Percentiles rank a stretch among this genome's conserved stretches.
Conservation (phyloP, 1,140 invertebrate genomes). For the Drosophila yakuba region DNA sequence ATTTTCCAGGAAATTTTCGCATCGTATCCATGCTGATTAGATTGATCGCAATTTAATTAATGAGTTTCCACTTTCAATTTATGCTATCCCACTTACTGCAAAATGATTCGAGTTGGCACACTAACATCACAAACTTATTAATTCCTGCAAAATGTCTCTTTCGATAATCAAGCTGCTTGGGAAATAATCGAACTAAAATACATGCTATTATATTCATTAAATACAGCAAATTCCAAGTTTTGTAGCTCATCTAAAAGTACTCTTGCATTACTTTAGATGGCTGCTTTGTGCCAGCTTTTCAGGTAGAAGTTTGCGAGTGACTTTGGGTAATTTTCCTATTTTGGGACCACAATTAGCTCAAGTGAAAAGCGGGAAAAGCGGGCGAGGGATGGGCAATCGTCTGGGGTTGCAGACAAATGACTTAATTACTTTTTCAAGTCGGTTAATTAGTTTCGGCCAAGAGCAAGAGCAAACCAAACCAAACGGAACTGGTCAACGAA, state of each 20-base stretch:
- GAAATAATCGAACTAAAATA: no score
- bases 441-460: slow-evolving; percentile 75
- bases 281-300: slow-evolving; percentile 3
- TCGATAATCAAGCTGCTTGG: no score
- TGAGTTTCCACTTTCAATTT: background rate
- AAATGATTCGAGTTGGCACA: background rate
- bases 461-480: slow-evolving; percentile 35
- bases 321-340: slow-evolving; percentile 10
- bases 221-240: no score
- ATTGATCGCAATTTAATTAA: slow-evolving; percentile 26
- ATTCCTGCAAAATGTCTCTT: no score
- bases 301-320: background rate
- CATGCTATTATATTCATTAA: no score
- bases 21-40: background rate
- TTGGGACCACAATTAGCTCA: slow-evolving; percentile 19
- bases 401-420: slow-evolving; percentile 77
- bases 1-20: background rate
- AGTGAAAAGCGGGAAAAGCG: slow-evolving; percentile 3
- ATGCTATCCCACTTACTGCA: background rate
- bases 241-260: background rate
- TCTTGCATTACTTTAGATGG: background rate
- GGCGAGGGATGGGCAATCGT: slow-evolving; percentile 41
- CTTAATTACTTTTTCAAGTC: slow-evolving; percentile 81
- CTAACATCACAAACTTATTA: no score
- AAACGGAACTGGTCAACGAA: slow-evolving; percentile 54